Conservation (phyloP, 2,113 vertebrate genomes). For the Pelecanus crispus region DNA sequence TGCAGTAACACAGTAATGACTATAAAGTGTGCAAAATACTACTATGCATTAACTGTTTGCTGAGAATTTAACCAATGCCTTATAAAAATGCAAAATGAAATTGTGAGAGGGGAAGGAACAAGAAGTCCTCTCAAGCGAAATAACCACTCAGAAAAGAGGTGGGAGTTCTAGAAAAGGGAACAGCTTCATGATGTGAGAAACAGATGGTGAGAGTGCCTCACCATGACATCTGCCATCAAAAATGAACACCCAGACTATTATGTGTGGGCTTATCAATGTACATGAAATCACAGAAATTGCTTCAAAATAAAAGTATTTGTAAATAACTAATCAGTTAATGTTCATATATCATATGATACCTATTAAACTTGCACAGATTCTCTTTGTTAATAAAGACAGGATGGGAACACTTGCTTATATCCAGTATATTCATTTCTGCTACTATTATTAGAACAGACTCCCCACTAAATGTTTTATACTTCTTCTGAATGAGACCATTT, state of each 20-base stretch:
- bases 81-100: background rate
- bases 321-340: background rate
- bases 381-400: background rate
- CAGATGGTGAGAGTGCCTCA: background rate
- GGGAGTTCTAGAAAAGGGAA: background rate
- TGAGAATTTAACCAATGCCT: background rate
- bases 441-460: background rate
- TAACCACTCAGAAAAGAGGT: background rate
- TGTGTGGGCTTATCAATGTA: background rate
- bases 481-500: background rate
- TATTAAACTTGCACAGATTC: background rate
- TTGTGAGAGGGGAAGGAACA: background rate
- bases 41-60: background rate
- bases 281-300: background rate
- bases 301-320: background rate
- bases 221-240: background rate
- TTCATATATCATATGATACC: background rate
- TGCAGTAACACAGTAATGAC: background rate
- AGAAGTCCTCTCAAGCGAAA: background rate
- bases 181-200: background rate
- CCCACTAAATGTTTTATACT: background rate
- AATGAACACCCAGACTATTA: background rate
- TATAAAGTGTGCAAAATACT: background rate
- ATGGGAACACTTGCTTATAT: background rate
- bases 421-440: background rate